Conservation (phyloP, 1,140 invertebrate genomes). For the Drosophila serrata region DNA sequence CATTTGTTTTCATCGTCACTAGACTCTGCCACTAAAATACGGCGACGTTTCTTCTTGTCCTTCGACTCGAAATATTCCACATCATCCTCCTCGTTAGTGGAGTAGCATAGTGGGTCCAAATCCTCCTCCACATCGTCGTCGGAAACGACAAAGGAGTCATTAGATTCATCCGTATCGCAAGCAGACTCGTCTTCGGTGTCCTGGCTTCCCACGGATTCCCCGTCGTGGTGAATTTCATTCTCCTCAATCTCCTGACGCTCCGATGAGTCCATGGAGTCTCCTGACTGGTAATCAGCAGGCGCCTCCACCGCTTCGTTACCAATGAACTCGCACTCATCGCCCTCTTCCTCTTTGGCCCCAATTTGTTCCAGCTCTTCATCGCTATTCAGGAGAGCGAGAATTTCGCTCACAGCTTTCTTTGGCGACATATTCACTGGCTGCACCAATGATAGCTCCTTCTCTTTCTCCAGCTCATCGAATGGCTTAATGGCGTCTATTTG, state of each 20-base stretch:
- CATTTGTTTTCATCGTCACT: constrained; percentile 39
- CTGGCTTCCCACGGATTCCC: constrained; percentile 77
- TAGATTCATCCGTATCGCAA: constrained; percentile 30
- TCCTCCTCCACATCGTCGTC: constrained; percentile 46
- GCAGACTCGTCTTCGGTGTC: constrained; percentile 55
- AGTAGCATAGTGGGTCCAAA: constrained; percentile 46
- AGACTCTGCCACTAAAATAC: constrained; percentile 45
- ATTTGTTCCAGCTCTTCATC: constrained; percentile 19
- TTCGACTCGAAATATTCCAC: neutral
- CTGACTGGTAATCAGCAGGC: constrained; percentile 62
- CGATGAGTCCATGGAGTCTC: constrained; percentile 72
- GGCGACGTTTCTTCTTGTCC: constrained; percentile 31
- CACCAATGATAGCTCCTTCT: neutral
- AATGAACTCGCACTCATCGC: constrained; percentile 41
- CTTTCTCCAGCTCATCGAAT: constrained; percentile 16
- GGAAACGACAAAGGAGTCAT: constrained; percentile 72
- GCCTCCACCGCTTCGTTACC: constrained; percentile 56
- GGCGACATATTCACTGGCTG: neutral
- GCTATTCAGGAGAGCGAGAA: constrained; percentile 11
- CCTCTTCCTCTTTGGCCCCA: neutral
- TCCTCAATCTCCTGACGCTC: constrained; percentile 61
- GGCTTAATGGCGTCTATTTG: constrained; percentile 57
- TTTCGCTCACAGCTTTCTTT: constrained; percentile 5
- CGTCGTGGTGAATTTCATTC: constrained; percentile 62
- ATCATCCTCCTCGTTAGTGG: constrained; percentile 32